Evolutionary conservation across 2,888 invertebrate species (phyloP).

Genomic region (Spisula solida): DNA sequence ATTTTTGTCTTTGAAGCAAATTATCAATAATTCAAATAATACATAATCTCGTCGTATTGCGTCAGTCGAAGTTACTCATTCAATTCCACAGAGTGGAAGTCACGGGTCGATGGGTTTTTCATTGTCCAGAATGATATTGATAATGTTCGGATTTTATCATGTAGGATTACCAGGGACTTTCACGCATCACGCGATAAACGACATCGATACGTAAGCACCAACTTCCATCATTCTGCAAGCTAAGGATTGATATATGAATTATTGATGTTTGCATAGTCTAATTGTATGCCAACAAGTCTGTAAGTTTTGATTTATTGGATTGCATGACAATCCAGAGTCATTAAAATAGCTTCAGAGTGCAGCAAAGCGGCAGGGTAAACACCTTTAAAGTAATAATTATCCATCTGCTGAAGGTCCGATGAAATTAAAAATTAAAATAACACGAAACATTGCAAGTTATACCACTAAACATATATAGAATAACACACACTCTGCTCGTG

Average conservation of each 20-base stretch:
- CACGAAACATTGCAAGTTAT: too few species aligned
- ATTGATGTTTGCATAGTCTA: conserved; percentile 6
- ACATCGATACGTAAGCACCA: neutral
- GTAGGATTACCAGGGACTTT: too few species aligned
- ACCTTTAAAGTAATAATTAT: neutral
- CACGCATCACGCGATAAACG: neutral
- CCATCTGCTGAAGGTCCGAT: neutral
- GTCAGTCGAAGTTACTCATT: too few species aligned
- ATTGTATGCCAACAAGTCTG: conserved; percentile 3
- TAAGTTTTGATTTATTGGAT: neutral
- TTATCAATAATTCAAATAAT: too few species aligned
- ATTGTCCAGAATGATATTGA: too few species aligned
- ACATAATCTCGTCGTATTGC: too few species aligned
- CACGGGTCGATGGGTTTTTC: too few species aligned
- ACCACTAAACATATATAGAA: too few species aligned
- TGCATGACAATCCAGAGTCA: neutral
- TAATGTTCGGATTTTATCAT: too few species aligned
- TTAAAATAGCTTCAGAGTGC: neutral
- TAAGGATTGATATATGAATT: neutral
- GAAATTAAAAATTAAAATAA: neutral
- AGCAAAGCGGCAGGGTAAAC: neutral
- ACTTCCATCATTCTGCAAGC: neutral
- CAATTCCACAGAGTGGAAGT: too few species aligned
- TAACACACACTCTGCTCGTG: too few species aligned
- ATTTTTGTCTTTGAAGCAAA: too few species aligned